A percentile compares a stretch with the other conserved stretches of the same genome.
phyloP scores from a whole-genome alignment of 1,140 invertebrate genomes.

The Nasonia vitripennis region DNA sequence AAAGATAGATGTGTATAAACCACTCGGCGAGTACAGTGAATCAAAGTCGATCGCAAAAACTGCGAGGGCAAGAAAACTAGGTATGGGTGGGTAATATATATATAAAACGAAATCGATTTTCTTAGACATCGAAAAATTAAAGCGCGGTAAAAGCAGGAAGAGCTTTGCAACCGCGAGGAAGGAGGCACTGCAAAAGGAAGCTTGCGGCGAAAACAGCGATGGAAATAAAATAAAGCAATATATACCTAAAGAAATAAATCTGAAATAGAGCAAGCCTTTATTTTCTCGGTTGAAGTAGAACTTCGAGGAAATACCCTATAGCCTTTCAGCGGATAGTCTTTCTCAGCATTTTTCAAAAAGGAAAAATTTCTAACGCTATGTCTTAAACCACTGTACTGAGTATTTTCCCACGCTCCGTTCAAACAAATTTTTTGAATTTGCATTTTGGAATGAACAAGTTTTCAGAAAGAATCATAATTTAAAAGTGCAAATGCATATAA shows the following conservation, averaged over 20 bases:
- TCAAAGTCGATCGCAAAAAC: conserved; percentile 18
- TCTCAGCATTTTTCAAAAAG: neutral
- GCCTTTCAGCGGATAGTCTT: neutral
- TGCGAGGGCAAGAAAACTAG: neutral
- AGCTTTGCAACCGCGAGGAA: neutral
- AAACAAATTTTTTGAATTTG: no score
- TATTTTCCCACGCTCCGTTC: neutral
- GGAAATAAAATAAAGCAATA: conserved; percentile 8
- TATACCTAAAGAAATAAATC: conserved; percentile 20
- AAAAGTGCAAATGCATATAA: neutral
- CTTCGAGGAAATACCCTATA: neutral
- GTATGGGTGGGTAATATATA: no score
- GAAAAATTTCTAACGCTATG: neutral
- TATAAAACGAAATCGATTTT: conserved; percentile 25
- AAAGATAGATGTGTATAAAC: neutral
- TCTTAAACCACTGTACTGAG: neutral
- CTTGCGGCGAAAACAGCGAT: neutral
- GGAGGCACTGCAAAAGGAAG: neutral
- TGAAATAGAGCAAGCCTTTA: conserved; percentile 27
- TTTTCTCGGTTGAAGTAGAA: conserved; percentile 13
- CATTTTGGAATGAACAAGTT: neutral
- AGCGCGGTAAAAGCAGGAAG: conserved; percentile 14
- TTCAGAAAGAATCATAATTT: neutral
- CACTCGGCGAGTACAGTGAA: neutral
- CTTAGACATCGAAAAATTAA: conserved; percentile 25